Percentiles rank a stretch among this genome's conserved stretches.
Conservation (phyloP, 2,888 invertebrate genomes). For the Eulithis prunata region DNA sequence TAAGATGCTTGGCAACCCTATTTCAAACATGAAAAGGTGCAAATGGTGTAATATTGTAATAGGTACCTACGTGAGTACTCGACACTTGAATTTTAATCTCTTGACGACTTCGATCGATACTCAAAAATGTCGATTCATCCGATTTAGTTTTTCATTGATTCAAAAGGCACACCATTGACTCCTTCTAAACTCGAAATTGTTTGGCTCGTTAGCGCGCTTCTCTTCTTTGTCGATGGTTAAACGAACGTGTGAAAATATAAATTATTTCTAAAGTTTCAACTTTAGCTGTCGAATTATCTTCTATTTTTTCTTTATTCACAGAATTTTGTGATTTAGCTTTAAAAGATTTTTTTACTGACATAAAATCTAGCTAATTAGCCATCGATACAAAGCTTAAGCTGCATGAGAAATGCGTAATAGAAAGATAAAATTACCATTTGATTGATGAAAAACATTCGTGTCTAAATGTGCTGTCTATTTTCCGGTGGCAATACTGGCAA, state of each 20-base stretch:
- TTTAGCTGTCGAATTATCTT: constrained; percentile 15
- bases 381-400: constrained; percentile 24
- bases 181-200: constrained; percentile 65
- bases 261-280: constrained; percentile 20
- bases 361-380: constrained; percentile 1
- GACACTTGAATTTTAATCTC: constrained; percentile 64
- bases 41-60: too few relatives aligned
- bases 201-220: constrained; percentile 63
- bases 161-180: constrained; percentile 48
- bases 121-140: constrained; percentile 70
- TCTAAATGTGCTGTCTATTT: neutral
- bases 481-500: too few relatives aligned
- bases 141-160: constrained; percentile 70
- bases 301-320: constrained; percentile 9
- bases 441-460: neutral
- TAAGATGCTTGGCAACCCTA: too few relatives aligned
- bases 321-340: constrained; percentile 23
- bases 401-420: neutral
- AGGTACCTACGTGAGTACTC: constrained; percentile 20
- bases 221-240: constrained; percentile 63
- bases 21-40: too few relatives aligned
- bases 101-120: constrained; percentile 33
- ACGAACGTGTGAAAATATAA: constrained; percentile 66
- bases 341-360: constrained; percentile 15
- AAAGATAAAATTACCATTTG: constrained; percentile 14